Evolutionary conservation across 1,140 invertebrate genomes (phyloP).

Genomic region (Drosophila funebris): DNA sequence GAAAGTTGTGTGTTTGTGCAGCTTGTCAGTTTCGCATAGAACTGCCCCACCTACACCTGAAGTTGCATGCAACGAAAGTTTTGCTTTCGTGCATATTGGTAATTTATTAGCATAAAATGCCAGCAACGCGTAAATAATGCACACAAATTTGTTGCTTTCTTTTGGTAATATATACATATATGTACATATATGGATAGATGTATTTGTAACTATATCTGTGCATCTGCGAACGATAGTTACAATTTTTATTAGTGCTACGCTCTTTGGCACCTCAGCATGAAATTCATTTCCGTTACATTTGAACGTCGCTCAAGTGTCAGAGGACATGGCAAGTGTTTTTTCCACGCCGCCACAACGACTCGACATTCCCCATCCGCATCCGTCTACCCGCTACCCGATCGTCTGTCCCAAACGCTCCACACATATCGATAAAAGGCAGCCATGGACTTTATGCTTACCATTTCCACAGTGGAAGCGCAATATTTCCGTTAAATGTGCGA

Average conservation of each 20-base stretch:
- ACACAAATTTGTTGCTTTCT: conserved; percentile 72
- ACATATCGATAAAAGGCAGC: conserved; percentile 17
- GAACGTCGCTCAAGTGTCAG: conserved; percentile 72
- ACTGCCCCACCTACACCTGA: conserved; percentile 37
- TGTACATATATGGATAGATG: not conserved
- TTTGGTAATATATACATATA: conserved; percentile 34
- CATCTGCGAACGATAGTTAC: not conserved
- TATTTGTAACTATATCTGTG: not conserved
- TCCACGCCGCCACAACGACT: conserved; percentile 42
- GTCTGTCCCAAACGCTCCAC: not conserved
- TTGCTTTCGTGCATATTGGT: conserved; percentile 76
- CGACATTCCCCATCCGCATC: conserved; percentile 14
- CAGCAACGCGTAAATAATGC: conserved; percentile 78
- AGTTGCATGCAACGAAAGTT: conserved; percentile 63
- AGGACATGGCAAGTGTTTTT: conserved; percentile 34
- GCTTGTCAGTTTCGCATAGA: conserved; percentile 67
- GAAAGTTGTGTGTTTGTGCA: conserved; percentile 48
- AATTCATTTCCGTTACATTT: conserved; percentile 77
- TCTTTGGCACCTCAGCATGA: conserved; percentile 66
- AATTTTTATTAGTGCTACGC: conserved; percentile 59
- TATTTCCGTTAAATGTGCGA: conserved; percentile 68
- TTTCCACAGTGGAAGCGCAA: conserved; percentile 45
- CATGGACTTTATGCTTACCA: too few relatives aligned
- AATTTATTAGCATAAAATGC: conserved; percentile 81
- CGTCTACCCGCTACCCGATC: not conserved